phyloP scores from a whole-genome alignment of 2,888 invertebrate genomes.

The Caenorhabditis afra region DNA sequence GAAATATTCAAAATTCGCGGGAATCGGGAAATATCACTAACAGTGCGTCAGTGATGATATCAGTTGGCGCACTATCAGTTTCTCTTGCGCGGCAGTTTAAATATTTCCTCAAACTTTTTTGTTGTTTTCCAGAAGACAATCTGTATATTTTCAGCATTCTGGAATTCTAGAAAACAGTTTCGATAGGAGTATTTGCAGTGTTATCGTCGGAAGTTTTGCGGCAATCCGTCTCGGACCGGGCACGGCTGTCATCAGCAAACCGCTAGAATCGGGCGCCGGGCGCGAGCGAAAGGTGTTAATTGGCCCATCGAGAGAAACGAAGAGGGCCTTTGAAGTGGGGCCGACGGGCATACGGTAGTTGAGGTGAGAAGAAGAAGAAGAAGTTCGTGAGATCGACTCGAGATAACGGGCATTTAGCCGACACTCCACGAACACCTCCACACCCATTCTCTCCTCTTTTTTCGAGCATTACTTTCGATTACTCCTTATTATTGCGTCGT shows the following conservation, averaged over 20 bases:
- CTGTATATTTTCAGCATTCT: no score
- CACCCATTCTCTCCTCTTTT: slow-evolving; percentile 7
- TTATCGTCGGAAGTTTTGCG: background rate
- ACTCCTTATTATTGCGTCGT: background rate
- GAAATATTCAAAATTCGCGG: slow-evolving; percentile 23
- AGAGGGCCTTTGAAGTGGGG: slow-evolving; percentile 28
- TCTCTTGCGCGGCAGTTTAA: slow-evolving; percentile 18
- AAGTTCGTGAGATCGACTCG: slow-evolving; percentile 44
- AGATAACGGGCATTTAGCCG: slow-evolving; percentile 32
- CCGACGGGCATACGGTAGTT: slow-evolving; percentile 37
- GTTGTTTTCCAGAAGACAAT: background rate
- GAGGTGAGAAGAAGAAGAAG: background rate
- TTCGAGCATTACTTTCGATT: slow-evolving; percentile 2
- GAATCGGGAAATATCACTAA: slow-evolving; percentile 2
- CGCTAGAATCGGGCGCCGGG: slow-evolving; percentile 11
- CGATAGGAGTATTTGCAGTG: no score
- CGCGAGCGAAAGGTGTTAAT: slow-evolving; percentile 47
- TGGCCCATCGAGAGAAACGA: slow-evolving; percentile 33
- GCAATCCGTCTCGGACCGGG: background rate
- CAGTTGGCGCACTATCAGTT: slow-evolving; percentile 4
- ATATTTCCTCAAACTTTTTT: background rate
- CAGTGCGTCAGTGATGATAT: slow-evolving; percentile 9
- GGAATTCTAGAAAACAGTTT: no score
- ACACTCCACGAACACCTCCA: slow-evolving; percentile 23
- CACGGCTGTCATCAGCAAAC: slow-evolving; percentile 42